Conservation (phyloP, 2,113 vertebrate species). For the Scolopax mira region DNA sequence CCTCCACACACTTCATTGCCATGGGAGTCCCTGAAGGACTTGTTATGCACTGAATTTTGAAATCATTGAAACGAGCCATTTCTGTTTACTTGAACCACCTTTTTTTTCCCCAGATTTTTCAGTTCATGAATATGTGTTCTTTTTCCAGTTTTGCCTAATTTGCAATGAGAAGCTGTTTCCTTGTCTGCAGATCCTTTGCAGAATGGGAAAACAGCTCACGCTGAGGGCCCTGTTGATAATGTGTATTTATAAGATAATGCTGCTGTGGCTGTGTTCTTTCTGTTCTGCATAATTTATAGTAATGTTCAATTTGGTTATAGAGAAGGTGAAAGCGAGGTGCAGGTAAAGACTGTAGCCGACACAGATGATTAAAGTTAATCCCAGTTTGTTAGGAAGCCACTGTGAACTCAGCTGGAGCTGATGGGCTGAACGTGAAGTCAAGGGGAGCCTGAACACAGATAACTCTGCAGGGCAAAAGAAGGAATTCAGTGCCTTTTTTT, state of each 20-base stretch:
- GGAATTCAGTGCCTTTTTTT: neutral
- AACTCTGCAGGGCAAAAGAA: neutral
- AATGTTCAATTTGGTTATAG: neutral
- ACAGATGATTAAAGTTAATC: neutral
- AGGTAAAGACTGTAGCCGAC: neutral
- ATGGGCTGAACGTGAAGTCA: neutral
- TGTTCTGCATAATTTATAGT: slow-evolving; percentile 13
- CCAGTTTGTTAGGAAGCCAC: neutral
- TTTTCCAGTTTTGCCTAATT: slow-evolving; percentile 23
- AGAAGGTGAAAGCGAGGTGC: neutral
- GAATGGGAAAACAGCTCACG: slow-evolving; percentile 13
- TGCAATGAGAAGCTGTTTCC: slow-evolving; percentile 15
- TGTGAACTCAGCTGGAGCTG: neutral
- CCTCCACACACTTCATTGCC: neutral
- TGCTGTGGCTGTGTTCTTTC: neutral
- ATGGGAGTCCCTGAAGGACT: neutral
- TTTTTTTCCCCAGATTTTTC: neutral
- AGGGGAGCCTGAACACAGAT: neutral
- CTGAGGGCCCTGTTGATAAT: slow-evolving; percentile 36
- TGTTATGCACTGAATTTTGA: neutral
- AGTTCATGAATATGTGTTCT: slow-evolving; percentile 8
- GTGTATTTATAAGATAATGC: slow-evolving; percentile 13
- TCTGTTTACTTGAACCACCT: neutral
- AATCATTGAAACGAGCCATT: slow-evolving; percentile 21
- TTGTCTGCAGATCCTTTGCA: slow-evolving; percentile 8